Conservation (phyloP, 2,888 invertebrate species). For the Podotricha telesiphe region DNA sequence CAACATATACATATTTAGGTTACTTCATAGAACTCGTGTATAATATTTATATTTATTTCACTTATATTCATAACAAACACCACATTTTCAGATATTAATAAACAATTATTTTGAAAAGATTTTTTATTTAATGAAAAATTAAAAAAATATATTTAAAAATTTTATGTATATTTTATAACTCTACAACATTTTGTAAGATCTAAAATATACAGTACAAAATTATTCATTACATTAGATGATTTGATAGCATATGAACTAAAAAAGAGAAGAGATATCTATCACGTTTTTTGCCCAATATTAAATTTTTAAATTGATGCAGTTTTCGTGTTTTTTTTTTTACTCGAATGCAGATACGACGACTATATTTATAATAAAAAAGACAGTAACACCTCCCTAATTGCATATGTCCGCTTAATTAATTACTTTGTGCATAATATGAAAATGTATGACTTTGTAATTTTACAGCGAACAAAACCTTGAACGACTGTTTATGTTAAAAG, state of each 20-base stretch:
- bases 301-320: not conserved
- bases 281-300: not conserved
- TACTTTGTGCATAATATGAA: conserved; percentile 34
- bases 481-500: conserved; percentile 33
- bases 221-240: conserved; percentile 7
- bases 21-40: conserved; percentile 8
- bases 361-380: not conserved
- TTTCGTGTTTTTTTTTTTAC: no score
- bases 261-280: not conserved
- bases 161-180: not conserved
- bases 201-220: not conserved
- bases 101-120: no score
- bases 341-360: not conserved
- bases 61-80: not conserved
- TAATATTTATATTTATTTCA: not conserved
- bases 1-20: conserved; percentile 20
- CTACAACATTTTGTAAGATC: not conserved
- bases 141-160: no score
- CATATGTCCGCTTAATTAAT: conserved; percentile 36
- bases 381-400: conserved; percentile 16
- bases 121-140: no score
- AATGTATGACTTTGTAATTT: conserved; percentile 35
- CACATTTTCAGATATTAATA: no score
- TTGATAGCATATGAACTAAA: not conserved
- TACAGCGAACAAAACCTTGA: conserved; percentile 38